These are phyloP conservation scores for Caranx ignobilis DNA, from an alignment of 2,113 vertebrate genomes.

Conservation along the genomic window DNA sequence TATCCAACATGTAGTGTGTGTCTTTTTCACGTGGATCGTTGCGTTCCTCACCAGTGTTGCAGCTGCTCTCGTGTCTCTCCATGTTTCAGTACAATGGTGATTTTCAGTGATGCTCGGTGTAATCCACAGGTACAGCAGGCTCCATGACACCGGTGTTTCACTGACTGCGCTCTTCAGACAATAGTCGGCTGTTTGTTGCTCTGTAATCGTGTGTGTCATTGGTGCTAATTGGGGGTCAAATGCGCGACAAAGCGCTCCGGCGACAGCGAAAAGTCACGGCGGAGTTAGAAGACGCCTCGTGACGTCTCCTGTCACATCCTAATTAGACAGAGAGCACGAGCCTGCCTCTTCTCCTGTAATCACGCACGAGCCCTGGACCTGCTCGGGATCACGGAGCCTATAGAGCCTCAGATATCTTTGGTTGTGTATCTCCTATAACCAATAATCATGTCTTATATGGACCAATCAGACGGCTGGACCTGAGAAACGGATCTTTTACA, in stretches of 20 bases:
- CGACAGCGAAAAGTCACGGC: conserved; percentile 58
- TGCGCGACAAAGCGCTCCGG: conserved; percentile 36
- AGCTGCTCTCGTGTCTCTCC: background rate
- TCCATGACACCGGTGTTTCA: background rate
- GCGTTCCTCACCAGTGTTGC: background rate
- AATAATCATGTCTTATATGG: too few relatives aligned
- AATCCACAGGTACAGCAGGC: too few relatives aligned
- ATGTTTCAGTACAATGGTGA: too few relatives aligned
- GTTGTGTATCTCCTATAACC: background rate
- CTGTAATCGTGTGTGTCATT: conserved; percentile 35
- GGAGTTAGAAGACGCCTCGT: conserved; percentile 18
- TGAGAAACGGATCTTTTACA: too few relatives aligned
- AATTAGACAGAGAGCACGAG: conserved; percentile 61
- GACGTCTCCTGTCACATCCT: conserved; percentile 46
- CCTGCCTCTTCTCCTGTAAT: conserved; percentile 41
- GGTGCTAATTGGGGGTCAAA: conserved; percentile 59
- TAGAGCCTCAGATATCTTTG: background rate
- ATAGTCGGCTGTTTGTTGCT: background rate
- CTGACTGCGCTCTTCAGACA: background rate
- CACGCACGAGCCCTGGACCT: conserved; percentile 31
- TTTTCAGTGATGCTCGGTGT: too few relatives aligned
- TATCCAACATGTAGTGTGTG: background rate
- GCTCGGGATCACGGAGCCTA: background rate
- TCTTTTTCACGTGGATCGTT: background rate
- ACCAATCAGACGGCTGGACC: too few relatives aligned